A percentile compares a stretch with the other conserved stretches of the same genome.
phyloP scores from a whole-genome alignment of 2,113 vertebrate genomes.

The Oreochromis tanganicae region DNA sequence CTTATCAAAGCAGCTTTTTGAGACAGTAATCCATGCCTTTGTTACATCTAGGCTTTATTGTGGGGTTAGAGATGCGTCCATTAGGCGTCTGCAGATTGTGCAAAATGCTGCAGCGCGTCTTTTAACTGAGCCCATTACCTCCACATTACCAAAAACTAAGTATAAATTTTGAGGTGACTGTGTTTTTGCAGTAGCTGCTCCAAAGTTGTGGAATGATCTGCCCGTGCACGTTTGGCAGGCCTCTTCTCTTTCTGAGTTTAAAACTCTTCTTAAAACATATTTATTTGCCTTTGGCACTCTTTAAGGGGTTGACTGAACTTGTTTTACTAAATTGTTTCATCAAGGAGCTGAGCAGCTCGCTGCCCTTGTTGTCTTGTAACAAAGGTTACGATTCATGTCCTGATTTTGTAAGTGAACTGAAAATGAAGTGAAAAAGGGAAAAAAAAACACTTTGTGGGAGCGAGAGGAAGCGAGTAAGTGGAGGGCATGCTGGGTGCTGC shows the following conservation, averaged over 20 bases:
- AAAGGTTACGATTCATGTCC: background rate
- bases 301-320: background rate
- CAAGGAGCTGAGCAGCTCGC: background rate
- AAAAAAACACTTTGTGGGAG: rapidly evolving
- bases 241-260: background rate
- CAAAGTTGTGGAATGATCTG: background rate
- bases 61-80: background rate
- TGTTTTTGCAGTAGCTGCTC: background rate
- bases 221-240: background rate
- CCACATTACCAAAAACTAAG: background rate
- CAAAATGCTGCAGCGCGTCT: background rate
- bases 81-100: background rate
- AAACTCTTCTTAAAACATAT: background rate
- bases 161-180: background rate
- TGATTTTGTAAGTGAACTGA: background rate
- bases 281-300: background rate
- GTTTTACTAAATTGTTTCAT: background rate
- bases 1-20: background rate
- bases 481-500: background rate
- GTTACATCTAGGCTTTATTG: background rate
- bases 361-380: background rate
- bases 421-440: background rate
- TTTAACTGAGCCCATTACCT: background rate
- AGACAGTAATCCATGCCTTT: background rate
- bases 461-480: background rate